A percentile compares a stretch with the other conserved stretches of the same genome.
Evolutionary conservation across 2,888 invertebrate species (phyloP).

Genomic region (Meloe dianella): DNA sequence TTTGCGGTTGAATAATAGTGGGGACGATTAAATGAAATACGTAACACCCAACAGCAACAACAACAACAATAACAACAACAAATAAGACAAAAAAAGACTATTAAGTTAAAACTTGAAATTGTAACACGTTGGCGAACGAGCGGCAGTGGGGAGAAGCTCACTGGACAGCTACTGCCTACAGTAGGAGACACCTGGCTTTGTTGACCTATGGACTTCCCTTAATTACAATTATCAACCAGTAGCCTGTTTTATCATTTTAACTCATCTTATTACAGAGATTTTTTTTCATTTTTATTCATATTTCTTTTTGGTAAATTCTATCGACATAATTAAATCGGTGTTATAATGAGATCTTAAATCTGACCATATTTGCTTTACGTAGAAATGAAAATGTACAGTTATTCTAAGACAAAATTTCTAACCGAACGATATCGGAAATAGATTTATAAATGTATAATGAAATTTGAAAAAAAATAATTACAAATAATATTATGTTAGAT

Average conservation of each 20-base stretch:
- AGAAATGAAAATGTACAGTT: not conserved
- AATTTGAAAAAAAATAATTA: constrained; percentile 21
- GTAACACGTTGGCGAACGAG: constrained; percentile 42
- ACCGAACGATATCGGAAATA: not conserved
- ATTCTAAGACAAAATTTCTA: not conserved
- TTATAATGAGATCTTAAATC: too few relatives aligned
- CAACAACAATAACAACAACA: constrained; percentile 15
- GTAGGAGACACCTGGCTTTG: constrained; percentile 55
- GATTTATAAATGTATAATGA: not conserved
- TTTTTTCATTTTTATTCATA: constrained; percentile 34
- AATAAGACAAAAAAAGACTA: constrained; percentile 30
- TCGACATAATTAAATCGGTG: not conserved
- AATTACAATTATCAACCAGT: constrained; percentile 58
- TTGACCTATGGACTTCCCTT: constrained; percentile 56
- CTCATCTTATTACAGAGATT: constrained; percentile 45
- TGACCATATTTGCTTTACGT: not conserved
- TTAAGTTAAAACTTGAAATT: constrained; percentile 42
- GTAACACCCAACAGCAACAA: constrained; percentile 6
- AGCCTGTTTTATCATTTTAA: constrained; percentile 53
- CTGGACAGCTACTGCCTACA: constrained; percentile 52
- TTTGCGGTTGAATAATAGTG: constrained; percentile 18
- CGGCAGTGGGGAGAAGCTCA: constrained; percentile 33
- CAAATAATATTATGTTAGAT: constrained; percentile 28
- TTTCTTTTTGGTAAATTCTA: not conserved
- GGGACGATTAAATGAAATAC: constrained; percentile 22